These are phyloP conservation scores for Azorinus chamasolen DNA, from an alignment of 2,888 invertebrate species.

Conservation along the genomic window DNA sequence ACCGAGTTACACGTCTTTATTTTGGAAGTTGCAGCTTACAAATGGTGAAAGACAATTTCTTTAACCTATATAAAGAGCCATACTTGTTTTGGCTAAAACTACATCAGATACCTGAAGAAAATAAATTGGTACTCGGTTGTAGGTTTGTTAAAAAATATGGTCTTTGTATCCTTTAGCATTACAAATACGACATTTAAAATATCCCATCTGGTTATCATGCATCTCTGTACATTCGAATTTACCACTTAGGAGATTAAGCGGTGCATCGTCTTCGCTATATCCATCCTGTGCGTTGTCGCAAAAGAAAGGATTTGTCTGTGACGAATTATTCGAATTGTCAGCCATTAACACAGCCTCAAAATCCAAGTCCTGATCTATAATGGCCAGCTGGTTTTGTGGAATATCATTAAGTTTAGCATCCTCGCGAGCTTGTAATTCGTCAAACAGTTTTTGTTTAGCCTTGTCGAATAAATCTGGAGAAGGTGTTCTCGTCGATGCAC, in stretches of 20 bases:
- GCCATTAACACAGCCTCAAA: slow-evolving; percentile 2
- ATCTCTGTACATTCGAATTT: background rate
- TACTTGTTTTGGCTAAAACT: too few species aligned
- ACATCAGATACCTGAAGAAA: too few species aligned
- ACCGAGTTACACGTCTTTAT: too few species aligned
- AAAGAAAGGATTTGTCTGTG: background rate
- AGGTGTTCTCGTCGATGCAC: background rate
- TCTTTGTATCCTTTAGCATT: slow-evolving; percentile 4
- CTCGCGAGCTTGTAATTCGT: background rate
- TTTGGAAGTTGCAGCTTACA: too few species aligned
- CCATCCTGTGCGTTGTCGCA: background rate
- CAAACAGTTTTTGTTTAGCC: slow-evolving; percentile 2
- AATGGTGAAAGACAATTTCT: too few species aligned
- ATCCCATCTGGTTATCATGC: too few species aligned
- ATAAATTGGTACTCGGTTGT: slow-evolving; percentile 4
- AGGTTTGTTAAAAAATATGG: background rate
- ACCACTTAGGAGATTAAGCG: slow-evolving; percentile 1
- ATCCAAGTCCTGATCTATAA: background rate
- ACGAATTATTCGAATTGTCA: background rate
- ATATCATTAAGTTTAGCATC: background rate
- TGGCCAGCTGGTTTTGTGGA: slow-evolving; percentile 17
- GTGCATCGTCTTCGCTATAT: background rate
- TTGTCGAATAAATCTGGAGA: background rate
- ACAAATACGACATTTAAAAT: slow-evolving; percentile 5
- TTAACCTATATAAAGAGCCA: too few species aligned